Percentiles rank a stretch among this genome's conserved stretches.
Conservation (phyloP, 2,113 vertebrate genomes). For the Gavialis gangeticus region DNA sequence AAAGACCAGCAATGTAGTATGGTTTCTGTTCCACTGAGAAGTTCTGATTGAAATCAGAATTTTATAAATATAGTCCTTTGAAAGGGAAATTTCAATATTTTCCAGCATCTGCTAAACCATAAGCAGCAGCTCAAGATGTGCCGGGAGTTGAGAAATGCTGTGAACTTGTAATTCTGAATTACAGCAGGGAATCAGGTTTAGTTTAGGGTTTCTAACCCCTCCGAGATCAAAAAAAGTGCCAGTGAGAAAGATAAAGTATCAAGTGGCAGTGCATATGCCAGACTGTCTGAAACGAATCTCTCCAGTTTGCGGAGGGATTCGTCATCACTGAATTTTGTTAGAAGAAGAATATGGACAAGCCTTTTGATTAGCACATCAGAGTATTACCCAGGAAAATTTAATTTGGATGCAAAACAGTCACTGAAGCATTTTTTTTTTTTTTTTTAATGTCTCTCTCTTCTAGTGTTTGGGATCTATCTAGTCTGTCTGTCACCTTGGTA, state of each 20-base stretch:
- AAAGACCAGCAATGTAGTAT: background rate
- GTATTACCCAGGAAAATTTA: slow-evolving; percentile 49
- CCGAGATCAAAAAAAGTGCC: slow-evolving; percentile 76
- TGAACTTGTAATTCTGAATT: slow-evolving; percentile 68
- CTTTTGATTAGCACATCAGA: slow-evolving; percentile 16
- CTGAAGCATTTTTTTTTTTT: background rate
- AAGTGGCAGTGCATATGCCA: slow-evolving; percentile 55
- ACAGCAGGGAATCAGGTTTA: slow-evolving; percentile 70
- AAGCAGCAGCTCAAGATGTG: slow-evolving; percentile 32
- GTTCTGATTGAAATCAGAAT: background rate
- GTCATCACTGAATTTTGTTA: slow-evolving; percentile 3
- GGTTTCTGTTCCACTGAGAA: background rate
- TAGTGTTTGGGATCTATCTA: background rate
- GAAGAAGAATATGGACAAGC: slow-evolving; percentile 35
- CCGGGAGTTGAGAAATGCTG: slow-evolving; percentile 50
- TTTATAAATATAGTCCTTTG: background rate
- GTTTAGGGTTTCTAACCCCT: slow-evolving; percentile 65
- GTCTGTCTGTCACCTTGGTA: slow-evolving; percentile 14
- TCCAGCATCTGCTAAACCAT: slow-evolving; percentile 27
- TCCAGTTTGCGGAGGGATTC: slow-evolving; percentile 51
- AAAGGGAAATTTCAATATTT: slow-evolving; percentile 34
- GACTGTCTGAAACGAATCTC: slow-evolving; percentile 75
- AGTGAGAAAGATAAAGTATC: slow-evolving; percentile 60
- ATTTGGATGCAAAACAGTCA: slow-evolving; percentile 25
- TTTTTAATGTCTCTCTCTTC: too few species aligned